A percentile compares a stretch with the other conserved stretches of the same genome.
phyloP scores from a whole-genome alignment of 2,797 vertebrate genomes.

The Mionectes olivaceus region DNA sequence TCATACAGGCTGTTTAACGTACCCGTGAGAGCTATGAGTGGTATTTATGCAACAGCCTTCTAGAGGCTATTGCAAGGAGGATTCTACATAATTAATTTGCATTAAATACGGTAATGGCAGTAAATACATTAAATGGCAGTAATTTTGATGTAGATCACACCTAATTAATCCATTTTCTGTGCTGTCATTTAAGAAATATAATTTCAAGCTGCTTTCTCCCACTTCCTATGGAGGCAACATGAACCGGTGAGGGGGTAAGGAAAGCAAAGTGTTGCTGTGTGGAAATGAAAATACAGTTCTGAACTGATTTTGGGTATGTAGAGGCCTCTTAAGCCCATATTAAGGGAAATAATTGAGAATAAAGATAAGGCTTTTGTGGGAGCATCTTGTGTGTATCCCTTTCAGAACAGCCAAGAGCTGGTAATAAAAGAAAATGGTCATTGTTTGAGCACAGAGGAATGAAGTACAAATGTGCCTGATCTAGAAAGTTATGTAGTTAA shows the following conservation, averaged over 20 bases:
- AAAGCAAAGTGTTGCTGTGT: neutral
- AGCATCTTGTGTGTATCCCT: neutral
- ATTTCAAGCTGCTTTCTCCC: neutral
- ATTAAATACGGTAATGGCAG: neutral
- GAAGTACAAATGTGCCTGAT: neutral
- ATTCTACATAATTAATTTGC: neutral
- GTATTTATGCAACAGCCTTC: neutral
- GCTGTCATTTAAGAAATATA: neutral
- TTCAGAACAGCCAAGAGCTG: neutral
- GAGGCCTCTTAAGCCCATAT: neutral
- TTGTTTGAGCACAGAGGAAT: neutral
- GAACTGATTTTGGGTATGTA: neutral
- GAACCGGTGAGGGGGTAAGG: neutral
- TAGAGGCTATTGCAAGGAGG: neutral
- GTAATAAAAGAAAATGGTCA: neutral
- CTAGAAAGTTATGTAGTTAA: neutral
- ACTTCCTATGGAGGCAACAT: neutral
- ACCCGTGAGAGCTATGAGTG: neutral
- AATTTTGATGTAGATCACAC: neutral
- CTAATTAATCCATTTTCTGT: neutral
- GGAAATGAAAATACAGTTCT: neutral
- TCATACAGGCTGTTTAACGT: neutral
- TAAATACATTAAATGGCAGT: neutral
- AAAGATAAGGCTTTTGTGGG: neutral
- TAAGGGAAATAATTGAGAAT: neutral